Evolutionary conservation across 2,797 vertebrate species (phyloP).

Genomic region (Fistularia tabacaria): DNA sequence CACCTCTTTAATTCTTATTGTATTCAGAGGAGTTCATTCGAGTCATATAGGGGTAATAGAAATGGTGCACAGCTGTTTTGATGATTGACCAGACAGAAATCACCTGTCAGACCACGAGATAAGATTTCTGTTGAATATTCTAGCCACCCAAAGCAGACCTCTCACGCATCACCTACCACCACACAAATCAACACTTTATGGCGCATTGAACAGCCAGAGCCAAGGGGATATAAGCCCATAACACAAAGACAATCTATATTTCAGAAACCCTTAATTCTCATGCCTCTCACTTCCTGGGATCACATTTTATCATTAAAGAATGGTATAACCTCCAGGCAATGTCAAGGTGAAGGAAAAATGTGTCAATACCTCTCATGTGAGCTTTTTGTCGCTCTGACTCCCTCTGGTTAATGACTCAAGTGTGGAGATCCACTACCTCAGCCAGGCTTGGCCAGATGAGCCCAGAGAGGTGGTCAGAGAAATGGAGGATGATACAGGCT

Average conservation of each 20-base stretch:
- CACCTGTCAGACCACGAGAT: slow-evolving; percentile 12
- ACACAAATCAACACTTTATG: slow-evolving; percentile 18
- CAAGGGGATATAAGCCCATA: slow-evolving; percentile 36
- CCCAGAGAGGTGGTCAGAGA: slow-evolving; percentile 47
- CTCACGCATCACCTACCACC: neutral
- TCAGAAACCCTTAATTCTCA: slow-evolving; percentile 50
- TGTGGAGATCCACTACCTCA: slow-evolving; percentile 39
- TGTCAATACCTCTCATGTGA: slow-evolving; percentile 52
- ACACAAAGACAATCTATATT: slow-evolving; percentile 47
- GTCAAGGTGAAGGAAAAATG: slow-evolving; percentile 68
- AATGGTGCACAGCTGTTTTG: neutral
- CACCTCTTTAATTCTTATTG: no score
- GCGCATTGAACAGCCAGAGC: slow-evolving; percentile 25
- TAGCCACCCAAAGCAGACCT: neutral
- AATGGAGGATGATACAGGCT: slow-evolving; percentile 35
- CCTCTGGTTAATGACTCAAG: slow-evolving; percentile 63
- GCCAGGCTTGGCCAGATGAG: slow-evolving; percentile 53
- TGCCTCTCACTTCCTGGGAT: slow-evolving; percentile 36
- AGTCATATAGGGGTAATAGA: no score
- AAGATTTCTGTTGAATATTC: neutral
- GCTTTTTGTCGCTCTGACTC: slow-evolving; percentile 41
- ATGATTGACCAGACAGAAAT: neutral
- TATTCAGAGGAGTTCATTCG: no score
- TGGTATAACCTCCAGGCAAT: slow-evolving; percentile 63
- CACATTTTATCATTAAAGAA: slow-evolving; percentile 41